phyloP scores from a whole-genome alignment of 2,113 vertebrate genomes.

The Misgurnus mizolepis region DNA sequence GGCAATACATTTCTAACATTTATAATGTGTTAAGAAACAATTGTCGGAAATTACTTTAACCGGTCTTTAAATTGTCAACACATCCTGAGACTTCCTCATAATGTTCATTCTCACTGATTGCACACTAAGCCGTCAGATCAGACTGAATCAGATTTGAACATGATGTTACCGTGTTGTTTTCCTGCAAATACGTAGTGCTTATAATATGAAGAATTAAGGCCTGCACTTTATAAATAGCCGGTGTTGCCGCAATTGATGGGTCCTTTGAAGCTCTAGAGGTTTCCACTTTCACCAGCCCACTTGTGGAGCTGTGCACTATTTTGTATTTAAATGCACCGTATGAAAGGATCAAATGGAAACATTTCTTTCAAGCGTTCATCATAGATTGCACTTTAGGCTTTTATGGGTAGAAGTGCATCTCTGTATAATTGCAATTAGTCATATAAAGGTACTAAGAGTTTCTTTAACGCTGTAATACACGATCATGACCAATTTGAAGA shows the following conservation, averaged over 20 bases:
- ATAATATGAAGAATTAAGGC: constrained; percentile 15
- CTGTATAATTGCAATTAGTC: background rate
- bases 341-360: constrained; percentile 51
- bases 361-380: constrained; percentile 46
- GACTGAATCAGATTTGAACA: constrained; percentile 24
- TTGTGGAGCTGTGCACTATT: constrained; percentile 29
- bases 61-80: no score
- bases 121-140: background rate
- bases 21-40: no score
- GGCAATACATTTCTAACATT: no score
- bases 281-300: constrained; percentile 36
- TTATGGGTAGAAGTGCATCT: background rate
- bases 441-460: background rate
- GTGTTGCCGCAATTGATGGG: constrained; percentile 7
- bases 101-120: background rate
- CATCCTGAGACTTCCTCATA: background rate
- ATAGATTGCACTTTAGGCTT: background rate
- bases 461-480: constrained; percentile 6
- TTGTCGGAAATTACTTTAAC: background rate
- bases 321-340: constrained; percentile 43
- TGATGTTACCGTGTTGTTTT: background rate
- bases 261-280: constrained; percentile 37
- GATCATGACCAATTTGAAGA: no score
- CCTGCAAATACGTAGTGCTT: constrained; percentile 2
- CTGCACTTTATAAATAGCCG: constrained; percentile 30